Evolutionary conservation across 1,140 invertebrate species (phyloP).

Genomic region (Choristoneura fumiferana): DNA sequence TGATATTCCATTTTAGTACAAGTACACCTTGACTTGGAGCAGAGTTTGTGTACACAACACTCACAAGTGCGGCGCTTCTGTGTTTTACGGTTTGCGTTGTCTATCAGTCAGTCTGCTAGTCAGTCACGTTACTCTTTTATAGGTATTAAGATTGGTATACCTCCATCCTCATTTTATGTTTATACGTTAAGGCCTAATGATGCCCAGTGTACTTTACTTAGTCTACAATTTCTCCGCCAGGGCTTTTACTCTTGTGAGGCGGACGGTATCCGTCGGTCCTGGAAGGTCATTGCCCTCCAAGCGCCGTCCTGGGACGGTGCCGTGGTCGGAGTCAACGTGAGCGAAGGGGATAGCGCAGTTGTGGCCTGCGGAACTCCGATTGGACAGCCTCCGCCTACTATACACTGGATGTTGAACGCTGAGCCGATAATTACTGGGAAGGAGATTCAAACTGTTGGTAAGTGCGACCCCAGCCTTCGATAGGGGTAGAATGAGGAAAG

Average conservation of each 20-base stretch:
- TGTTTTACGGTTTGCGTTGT: no score
- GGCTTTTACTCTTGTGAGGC: slow-evolving; percentile 68
- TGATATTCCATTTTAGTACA: no score
- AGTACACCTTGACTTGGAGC: no score
- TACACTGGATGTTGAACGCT: slow-evolving; percentile 93
- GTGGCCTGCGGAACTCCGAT: slow-evolving; percentile 76
- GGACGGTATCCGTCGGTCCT: slow-evolving; percentile 52
- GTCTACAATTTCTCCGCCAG: slow-evolving; percentile 37
- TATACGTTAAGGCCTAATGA: no score
- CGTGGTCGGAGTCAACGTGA: slow-evolving; percentile 60
- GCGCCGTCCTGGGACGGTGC: slow-evolving; percentile 63
- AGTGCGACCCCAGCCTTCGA: no score
- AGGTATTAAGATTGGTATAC: no score
- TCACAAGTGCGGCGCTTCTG: no score
- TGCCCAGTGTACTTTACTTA: not conserved
- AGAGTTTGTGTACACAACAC: no score
- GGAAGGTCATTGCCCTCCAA: slow-evolving; percentile 57
- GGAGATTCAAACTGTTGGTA: slow-evolving; percentile 68
- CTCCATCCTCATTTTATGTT: no score
- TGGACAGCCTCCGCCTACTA: slow-evolving; percentile 84
- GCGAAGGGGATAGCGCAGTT: slow-evolving; percentile 55
- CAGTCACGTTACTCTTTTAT: no score
- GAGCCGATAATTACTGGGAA: slow-evolving; percentile 80
- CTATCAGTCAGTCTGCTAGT: no score
- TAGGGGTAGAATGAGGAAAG: no score